These are phyloP conservation scores for Egretta garzetta DNA, from an alignment of 2,113 vertebrate genomes.

Conservation along the genomic window DNA sequence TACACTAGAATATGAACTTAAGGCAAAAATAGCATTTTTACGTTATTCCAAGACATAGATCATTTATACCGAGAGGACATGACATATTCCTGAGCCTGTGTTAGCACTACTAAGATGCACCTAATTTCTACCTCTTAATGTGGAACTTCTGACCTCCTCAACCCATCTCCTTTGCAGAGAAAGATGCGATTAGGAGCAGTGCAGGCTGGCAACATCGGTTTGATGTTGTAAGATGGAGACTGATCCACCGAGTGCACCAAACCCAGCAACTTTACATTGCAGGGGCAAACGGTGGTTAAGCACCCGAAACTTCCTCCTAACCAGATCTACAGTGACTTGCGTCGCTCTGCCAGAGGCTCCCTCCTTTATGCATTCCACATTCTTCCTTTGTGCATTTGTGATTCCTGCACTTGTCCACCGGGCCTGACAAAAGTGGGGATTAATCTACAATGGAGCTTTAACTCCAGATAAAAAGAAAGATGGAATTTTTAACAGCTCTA, in stretches of 20 bases:
- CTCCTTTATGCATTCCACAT: neutral
- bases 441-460: neutral
- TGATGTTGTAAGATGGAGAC: neutral
- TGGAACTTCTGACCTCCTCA: neutral
- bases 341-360: neutral
- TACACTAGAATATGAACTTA: neutral
- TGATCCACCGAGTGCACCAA: neutral
- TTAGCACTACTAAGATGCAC: neutral
- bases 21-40: neutral
- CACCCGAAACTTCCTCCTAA: neutral
- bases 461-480: neutral
- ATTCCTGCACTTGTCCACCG: neutral
- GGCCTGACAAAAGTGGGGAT: neutral
- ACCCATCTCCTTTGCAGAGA: neutral
- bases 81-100: neutral
- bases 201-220: fast-evolving
- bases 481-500: neutral
- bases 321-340: neutral
- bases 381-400: neutral
- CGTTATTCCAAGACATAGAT: neutral
- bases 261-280: neutral
- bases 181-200: neutral
- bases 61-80: neutral
- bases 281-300: neutral
- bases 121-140: neutral